Evolutionary conservation across 37 sponge, comb jelly and placozoan species (phyloP), one percentile per base, ranked within the genome.

Genomic region (Tethya wilhelma): DNA sequence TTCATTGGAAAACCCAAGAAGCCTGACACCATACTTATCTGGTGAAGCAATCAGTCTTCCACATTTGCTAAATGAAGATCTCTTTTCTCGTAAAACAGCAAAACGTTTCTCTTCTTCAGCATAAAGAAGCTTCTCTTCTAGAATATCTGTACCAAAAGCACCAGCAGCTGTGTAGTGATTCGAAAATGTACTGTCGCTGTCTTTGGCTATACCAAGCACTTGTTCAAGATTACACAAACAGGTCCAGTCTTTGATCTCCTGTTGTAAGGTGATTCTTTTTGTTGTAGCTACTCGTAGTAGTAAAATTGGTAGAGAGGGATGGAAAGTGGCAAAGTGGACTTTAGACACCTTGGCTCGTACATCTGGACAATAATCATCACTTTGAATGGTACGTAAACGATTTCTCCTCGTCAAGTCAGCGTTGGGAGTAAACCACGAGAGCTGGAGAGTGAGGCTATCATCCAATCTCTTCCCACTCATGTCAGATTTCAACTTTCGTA

Each of bases 11-110:
- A 79, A 79, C 28, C 38, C 34, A 28, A 79, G 9, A 3, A 79
- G 28, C 11, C 80, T 41, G 5, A 79, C 70, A 29, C 64, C 41
- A n/a, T 17, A 32, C 37, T 71, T 57, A 30, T 38, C 30, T 20
- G 82, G 82, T 23, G 82, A 81, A 22, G 82, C 72, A 60, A 81
- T 71, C 30, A 81, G 19, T 41, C 73, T 33, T n/a, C 82, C 73
- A 71, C 82, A 81, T 9, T 29, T 71, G 38, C 71, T 70, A 33
- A 81, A 59, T 2, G 33, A 56, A 57, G 23, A 14, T 39, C 43
- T n/a, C 41, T 81, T 81, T 12, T 81, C 82, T 34, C 49, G 41
- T 17, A 71, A 31, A 38, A 41, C 36, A 23, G 62, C 73, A 40
- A 41, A 81, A 14, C 73, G 60, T 37, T 34, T 41, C 34, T 81